phyloP scores from a whole-genome alignment of 2,797 vertebrate species.

The Danio tinwini region DNA sequence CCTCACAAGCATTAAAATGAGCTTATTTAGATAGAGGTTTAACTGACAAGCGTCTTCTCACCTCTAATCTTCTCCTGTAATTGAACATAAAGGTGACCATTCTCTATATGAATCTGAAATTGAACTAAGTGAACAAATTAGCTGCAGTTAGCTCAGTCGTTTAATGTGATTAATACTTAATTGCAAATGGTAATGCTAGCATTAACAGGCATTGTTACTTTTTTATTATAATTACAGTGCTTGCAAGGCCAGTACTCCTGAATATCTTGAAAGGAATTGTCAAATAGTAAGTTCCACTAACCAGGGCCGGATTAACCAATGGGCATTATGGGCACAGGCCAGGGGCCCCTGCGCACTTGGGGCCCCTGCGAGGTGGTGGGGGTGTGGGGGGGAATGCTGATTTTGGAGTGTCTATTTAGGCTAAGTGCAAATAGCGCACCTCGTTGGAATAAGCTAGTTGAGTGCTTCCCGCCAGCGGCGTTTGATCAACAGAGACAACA shows the following conservation, averaged over 20 bases:
- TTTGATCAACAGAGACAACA: too few relatives aligned
- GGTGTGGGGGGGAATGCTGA: too few relatives aligned
- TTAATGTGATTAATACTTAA: conserved; percentile 41
- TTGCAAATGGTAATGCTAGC: conserved; percentile 27
- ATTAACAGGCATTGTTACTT: background rate
- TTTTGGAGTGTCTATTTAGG: too few relatives aligned
- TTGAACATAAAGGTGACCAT: conserved; percentile 35
- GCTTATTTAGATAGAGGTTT: background rate
- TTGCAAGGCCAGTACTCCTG: background rate
- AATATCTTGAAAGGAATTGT: background rate
- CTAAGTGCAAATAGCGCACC: too few relatives aligned
- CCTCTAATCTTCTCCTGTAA: conserved; percentile 31
- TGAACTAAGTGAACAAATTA: conserved; percentile 37
- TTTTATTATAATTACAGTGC: background rate
- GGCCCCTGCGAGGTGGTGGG: too few relatives aligned
- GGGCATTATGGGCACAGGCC: too few relatives aligned
- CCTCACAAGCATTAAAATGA: too few relatives aligned
- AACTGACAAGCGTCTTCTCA: conserved; percentile 41
- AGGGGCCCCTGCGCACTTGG: too few relatives aligned
- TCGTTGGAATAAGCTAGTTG: too few relatives aligned
- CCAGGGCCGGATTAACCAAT: too few relatives aligned
- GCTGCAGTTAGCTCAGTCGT: conserved; percentile 7
- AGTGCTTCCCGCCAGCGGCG: too few relatives aligned
- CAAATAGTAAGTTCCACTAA: too few relatives aligned
- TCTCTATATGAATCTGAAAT: conserved; percentile 33